Evolutionary conservation across 2,113 vertebrate species (phyloP), one percentile per base, ranked within the genome.

Genomic region (Ageneiosus marmoratus): DNA sequence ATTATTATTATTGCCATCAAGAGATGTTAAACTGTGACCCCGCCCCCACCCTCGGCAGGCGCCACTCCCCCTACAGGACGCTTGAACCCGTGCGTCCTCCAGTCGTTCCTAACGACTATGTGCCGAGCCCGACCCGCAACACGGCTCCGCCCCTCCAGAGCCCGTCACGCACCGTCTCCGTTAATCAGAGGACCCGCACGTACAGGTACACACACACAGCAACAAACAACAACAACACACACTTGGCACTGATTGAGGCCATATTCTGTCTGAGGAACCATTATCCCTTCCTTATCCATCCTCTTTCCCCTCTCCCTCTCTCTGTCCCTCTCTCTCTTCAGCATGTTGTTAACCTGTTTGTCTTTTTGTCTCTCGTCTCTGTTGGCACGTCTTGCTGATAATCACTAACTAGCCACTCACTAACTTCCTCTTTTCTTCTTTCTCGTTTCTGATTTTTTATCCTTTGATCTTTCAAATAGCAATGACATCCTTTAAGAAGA

Each of bases 181-280:
- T 99, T 89, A 98, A 97, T 95, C 98, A 99, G 94, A 97, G 98
- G 96, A 99, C 95, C 93, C 98, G 98, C 95, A 99, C 98, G 78
- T 99, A 99, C 98, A 99, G 98, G 98, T 99, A 99, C 92, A 94
- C 89, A 76, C 84, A 46, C 83, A 72, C 82, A 58, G 77, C 84
- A 58, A 41, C 3, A 41, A 41, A 82, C 70, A 46, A 67, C 76
- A 78, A 83, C 29, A 41, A 69, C 67, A 51, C 72, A 65, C 18
- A 41, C 77, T 20, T 13, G 4, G 13, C 22, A 60, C n/a, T 65
- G 67, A 48, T 48, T 60, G 7, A 29, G 72, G 13, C 2, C 24
- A 48, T 16, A 46, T 50, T 29, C 12, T 50, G 1, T 29, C 44
- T 48, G 5, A 29, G 15, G 16, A 55, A 55, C 5, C 73, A 0